Base-by-base conservation (phyloP, 2,113 vertebrate species). In the Sphaerodactylus townsendi region DNA sequence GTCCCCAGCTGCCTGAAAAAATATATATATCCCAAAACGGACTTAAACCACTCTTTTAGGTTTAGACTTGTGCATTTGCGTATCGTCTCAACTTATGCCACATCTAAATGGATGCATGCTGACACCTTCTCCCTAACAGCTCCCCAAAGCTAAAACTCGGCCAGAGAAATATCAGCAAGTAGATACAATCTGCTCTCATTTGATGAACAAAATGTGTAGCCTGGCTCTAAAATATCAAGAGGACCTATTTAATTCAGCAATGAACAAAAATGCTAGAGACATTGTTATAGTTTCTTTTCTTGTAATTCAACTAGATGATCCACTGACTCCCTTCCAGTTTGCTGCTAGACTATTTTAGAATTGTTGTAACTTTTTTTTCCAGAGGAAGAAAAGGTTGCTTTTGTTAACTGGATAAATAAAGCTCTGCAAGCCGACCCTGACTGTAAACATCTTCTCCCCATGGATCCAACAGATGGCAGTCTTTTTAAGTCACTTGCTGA, bases 301-400 rank as follows among this genome's bases (percentile, higher is more conserved):
- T n/a, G 53, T 30, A 3, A 35, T 44, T 65, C 23, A 15, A 46
- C 15, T 69, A 25, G 79, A 13, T 30, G 48, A 41, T 72, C 9
- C 37, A n/a, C n/a, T n/a, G n/a, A n/a, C n/a, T n/a, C n/a, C n/a
- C 14, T 69, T 81, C n/a, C 33, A 28, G 25, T 56, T 53, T 1
- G 13, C 44, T 64, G 59, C 41, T 71, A 71, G 19, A 48, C 37
- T 70, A 10, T 21, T 14, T 50, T 56, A 41, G 53, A 15, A 15
- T 56, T 53, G 64, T 33, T 53, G 14, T 53, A n/a, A n/a, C n/a
- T 88, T 85, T 85, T 88, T 85, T 85, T 95, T 94, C 74, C 86
- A 99, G 99, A 99, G 96, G 98, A 99, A 94, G 99, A 99, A 91
- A 99, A 98, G 89, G 98, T 99, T 91, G 99, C 99, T 35, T 99